A percentile compares a stretch with the other conserved stretches of the same genome.
Evolutionary conservation across 2,113 vertebrate genomes (phyloP).

Genomic region (Equus quagga): DNA sequence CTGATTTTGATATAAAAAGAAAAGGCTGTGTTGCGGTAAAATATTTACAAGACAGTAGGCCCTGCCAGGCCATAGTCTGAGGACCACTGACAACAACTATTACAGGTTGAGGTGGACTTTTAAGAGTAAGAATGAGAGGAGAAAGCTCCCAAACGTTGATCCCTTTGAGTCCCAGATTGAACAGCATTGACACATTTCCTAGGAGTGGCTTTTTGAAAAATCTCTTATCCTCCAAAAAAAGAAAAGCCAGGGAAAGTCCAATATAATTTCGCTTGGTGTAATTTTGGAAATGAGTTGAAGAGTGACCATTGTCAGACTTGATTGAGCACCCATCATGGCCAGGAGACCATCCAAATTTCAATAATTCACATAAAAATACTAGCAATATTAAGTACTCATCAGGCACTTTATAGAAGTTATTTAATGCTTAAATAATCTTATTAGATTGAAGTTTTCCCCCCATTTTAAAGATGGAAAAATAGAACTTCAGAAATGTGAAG

Average conservation of each 20-base stretch:
- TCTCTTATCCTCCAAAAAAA: background rate
- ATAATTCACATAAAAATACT: background rate
- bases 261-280: background rate
- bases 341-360: background rate
- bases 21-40: background rate
- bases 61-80: background rate
- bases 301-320: background rate
- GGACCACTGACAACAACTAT: background rate
- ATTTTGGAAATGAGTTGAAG: slow-evolving; percentile 24
- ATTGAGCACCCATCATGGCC: background rate
- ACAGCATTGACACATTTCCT: background rate
- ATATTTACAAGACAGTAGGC: background rate
- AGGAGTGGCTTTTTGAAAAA: background rate
- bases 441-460: background rate
- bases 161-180: background rate
- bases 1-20: background rate
- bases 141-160: background rate
- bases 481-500: background rate
- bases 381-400: background rate
- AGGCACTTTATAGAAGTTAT: background rate
- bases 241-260: background rate
- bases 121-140: background rate
- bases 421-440: background rate
- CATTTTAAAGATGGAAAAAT: background rate
- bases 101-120: background rate